A percentile compares a stretch with the other conserved stretches of the same genome.
These are phyloP conservation scores for Antitype chi DNA, from an alignment of 2,888 invertebrate species.

Conservation along the genomic window DNA sequence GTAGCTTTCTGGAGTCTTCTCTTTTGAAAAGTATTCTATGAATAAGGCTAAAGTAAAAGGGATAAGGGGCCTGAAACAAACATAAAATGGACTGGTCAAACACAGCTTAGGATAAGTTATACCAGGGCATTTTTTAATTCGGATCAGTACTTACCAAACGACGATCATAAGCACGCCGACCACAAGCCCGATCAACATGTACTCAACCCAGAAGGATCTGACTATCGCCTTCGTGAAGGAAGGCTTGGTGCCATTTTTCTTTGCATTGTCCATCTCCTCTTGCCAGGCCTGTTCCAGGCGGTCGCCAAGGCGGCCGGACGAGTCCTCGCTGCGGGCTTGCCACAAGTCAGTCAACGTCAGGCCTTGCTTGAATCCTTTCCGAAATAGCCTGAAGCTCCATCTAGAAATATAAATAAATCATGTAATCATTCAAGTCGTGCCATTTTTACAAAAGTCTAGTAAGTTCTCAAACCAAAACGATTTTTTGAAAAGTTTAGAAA, in stretches of 20 bases:
- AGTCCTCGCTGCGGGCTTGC: slow-evolving; percentile 89
- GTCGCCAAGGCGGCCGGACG: slow-evolving; percentile 90
- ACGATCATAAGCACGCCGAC: slow-evolving; percentile 64
- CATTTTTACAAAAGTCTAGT: neutral
- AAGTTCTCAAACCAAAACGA: neutral
- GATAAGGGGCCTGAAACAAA: slow-evolving; percentile 90
- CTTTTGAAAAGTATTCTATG: slow-evolving; percentile 91
- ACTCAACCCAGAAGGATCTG: slow-evolving; percentile 88
- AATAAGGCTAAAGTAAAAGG: slow-evolving; percentile 91
- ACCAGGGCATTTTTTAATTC: neutral
- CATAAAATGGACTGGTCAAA: neutral
- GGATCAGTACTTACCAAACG: slow-evolving; percentile 47
- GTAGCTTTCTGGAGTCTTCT: slow-evolving; percentile 84
- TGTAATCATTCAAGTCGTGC: too few relatives aligned
- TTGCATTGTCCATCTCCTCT: slow-evolving; percentile 83
- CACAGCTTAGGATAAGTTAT: neutral
- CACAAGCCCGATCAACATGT: slow-evolving; percentile 87
- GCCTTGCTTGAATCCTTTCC: slow-evolving; percentile 89
- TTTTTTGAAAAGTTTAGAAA: neutral
- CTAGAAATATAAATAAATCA: slow-evolving; percentile 59
- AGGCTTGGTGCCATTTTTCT: slow-evolving; percentile 81
- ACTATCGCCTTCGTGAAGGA: slow-evolving; percentile 87
- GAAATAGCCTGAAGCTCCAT: slow-evolving; percentile 83
- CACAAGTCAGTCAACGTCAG: slow-evolving; percentile 91
- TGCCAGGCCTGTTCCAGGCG: slow-evolving; percentile 91